phyloP scores from a whole-genome alignment of 2,113 vertebrate genomes.

The cattle (Bos taurus) region ARS-UCD2.0 NC_037329.1:132057501-132058000 shows the following conservation, averaged over 20 bases:
- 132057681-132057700: neutral
- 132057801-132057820: neutral
- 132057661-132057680: too few relatives aligned
- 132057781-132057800: neutral
- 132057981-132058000: neutral
- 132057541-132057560: neutral
- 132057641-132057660: fast-evolving
- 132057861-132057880: neutral
- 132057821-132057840: neutral
- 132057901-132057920: neutral
- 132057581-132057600: neutral
- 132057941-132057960: neutral
- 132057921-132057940: neutral
- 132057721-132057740: neutral
- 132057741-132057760: neutral
- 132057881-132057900: neutral
- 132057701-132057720: neutral
- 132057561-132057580: neutral
- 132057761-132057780: neutral
- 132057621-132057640: neutral
- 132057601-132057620: neutral
- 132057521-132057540: neutral
- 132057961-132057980: neutral
- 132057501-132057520: neutral
- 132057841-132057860: neutral